These are phyloP conservation scores for Chamaea fasciata DNA, from an alignment of 2,113 vertebrate species.

Conservation along the genomic window DNA sequence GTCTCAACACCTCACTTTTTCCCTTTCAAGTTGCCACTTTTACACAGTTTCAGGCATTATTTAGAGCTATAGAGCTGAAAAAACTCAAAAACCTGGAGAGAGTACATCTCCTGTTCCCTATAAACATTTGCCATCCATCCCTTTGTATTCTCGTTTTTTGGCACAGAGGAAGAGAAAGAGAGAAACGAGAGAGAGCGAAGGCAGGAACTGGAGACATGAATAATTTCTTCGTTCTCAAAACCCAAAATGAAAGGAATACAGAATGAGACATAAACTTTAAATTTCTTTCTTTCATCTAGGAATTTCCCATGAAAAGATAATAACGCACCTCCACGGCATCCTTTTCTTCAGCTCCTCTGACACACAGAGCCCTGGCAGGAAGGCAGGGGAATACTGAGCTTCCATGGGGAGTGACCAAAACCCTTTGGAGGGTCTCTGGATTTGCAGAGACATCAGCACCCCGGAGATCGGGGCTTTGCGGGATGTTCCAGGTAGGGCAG, in stretches of 20 bases:
- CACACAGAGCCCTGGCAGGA: not conserved
- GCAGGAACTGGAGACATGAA: not conserved
- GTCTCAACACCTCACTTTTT: not conserved
- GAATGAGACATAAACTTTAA: not conserved
- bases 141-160: not conserved
- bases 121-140: conserved; percentile 12
- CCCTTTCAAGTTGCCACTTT: conserved; percentile 10
- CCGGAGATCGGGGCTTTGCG: not conserved
- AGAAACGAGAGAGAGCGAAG: not conserved
- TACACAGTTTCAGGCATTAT: not conserved
- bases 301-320: conserved; percentile 22
- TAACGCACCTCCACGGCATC: not conserved
- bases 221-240: conserved; percentile 37
- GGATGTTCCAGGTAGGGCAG: not conserved
- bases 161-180: not conserved
- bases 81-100: not conserved
- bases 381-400: not conserved
- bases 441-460: not conserved
- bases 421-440: not conserved
- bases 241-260: conserved; percentile 23
- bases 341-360: not conserved
- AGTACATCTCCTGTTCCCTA: not conserved
- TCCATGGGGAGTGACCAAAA: not conserved
- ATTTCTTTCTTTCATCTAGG: not conserved
- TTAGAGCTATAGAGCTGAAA: conserved; percentile 8